These are phyloP conservation scores for Ptilodon capucinus DNA, from an alignment of 2,888 invertebrate genomes.

Conservation along the genomic window DNA sequence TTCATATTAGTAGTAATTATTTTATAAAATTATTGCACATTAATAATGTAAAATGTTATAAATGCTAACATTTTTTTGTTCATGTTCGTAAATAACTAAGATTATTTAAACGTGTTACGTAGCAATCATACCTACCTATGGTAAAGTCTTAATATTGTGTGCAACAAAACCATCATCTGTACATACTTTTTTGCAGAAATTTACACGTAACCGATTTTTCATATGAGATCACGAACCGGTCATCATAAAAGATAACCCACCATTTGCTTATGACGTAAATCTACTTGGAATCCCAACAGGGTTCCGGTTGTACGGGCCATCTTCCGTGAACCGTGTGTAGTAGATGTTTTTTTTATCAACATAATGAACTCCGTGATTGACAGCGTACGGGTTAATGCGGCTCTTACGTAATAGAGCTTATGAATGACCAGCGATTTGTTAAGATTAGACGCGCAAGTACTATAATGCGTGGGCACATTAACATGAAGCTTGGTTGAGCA, in stretches of 20 bases:
- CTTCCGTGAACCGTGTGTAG: conserved; percentile 1
- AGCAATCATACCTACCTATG: too few relatives aligned
- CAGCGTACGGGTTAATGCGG: conserved; percentile 10
- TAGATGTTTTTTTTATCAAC: conserved; percentile 13
- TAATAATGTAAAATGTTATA: too few relatives aligned
- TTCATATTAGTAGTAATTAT: too few relatives aligned
- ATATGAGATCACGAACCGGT: conserved; percentile 12
- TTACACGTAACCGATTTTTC: not conserved
- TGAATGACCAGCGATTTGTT: conserved; percentile 6
- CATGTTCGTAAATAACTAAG: too few relatives aligned
- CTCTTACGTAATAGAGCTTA: conserved; percentile 14
- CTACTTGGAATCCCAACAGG: conserved; percentile 18
- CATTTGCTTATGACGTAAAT: conserved; percentile 11
- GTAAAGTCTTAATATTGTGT: not conserved
- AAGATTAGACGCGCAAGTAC: conserved; percentile 6
- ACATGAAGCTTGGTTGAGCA: not conserved
- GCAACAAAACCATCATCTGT: not conserved
- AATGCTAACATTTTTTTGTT: too few relatives aligned
- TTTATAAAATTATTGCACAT: too few relatives aligned
- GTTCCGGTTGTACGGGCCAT: conserved; percentile 26
- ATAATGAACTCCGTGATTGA: conserved; percentile 18
- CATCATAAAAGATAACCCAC: conserved; percentile 15
- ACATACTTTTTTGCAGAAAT: not conserved
- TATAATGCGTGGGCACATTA: not conserved
- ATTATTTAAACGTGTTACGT: too few relatives aligned